Conservation (phyloP, 2,113 vertebrate species). For the Procavia capensis region DNA sequence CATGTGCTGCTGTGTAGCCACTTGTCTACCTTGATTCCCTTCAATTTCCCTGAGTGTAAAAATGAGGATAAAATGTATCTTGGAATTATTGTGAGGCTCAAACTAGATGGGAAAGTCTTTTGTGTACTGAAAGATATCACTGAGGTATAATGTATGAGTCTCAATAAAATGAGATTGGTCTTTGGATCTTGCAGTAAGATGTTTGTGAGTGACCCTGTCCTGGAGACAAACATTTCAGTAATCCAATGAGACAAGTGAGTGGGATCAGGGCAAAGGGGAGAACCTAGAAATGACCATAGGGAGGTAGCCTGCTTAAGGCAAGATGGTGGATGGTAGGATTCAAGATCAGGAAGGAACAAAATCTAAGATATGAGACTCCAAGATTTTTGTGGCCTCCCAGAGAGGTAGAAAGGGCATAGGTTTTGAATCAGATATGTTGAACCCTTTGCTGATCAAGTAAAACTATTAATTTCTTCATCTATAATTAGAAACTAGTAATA, state of each 20-base stretch:
- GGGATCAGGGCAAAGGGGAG: fast-evolving
- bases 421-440: not conserved
- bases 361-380: not conserved
- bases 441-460: not conserved
- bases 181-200: fast-evolving
- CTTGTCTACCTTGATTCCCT: fast-evolving
- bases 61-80: not conserved
- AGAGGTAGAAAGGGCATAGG: not conserved
- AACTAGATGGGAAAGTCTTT: not conserved
- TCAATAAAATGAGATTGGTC: fast-evolving
- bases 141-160: fast-evolving
- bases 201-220: too few relatives aligned
- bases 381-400: not conserved
- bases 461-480: not conserved
- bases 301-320: not conserved
- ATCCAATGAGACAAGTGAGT: not conserved
- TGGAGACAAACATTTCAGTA: fast-evolving
- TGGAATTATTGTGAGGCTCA: not conserved
- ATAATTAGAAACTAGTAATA: fast-evolving
- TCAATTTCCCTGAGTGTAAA: too few relatives aligned
- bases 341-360: not conserved
- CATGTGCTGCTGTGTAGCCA: not conserved
- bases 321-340: fast-evolving
- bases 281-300: not conserved
- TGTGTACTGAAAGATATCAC: not conserved